A percentile compares a stretch with the other conserved stretches of the same genome.
phyloP scores from a whole-genome alignment of 1,140 invertebrate species.

The Nebria ingens region DNA sequence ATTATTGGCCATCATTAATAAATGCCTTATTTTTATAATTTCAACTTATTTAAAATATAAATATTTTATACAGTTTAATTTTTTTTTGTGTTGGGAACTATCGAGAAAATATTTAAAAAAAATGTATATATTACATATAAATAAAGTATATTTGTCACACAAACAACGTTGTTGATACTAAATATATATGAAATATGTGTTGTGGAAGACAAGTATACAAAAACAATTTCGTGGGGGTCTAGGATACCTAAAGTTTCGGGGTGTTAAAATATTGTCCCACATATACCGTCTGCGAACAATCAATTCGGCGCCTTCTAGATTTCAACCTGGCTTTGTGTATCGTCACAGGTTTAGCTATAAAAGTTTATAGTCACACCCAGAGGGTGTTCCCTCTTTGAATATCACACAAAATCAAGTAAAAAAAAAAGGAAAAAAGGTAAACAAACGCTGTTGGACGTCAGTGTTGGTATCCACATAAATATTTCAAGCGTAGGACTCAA shows the following conservation, averaged over 20 bases:
- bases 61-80: no score
- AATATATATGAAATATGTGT: no score
- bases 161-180: no score
- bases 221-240: no score
- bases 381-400: neutral
- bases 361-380: conserved; percentile 5
- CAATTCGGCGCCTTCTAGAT: conserved; percentile 5
- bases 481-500: conserved; percentile 7
- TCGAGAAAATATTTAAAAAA: no score
- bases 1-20: no score
- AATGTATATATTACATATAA: no score
- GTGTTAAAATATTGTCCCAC: conserved; percentile 3
- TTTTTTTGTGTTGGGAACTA: no score
- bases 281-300: neutral
- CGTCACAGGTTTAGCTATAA: neutral
- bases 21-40: no score
- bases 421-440: conserved; percentile 9
- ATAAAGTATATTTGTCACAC: no score
- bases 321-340: conserved; percentile 6
- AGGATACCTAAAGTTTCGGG: neutral
- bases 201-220: no score
- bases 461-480: neutral
- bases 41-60: no score
- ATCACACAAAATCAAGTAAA: conserved; percentile 3
- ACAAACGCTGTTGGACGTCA: neutral